Base-by-base conservation (phyloP, 2,113 vertebrate species). In the Pteronura brasiliensis region DNA sequence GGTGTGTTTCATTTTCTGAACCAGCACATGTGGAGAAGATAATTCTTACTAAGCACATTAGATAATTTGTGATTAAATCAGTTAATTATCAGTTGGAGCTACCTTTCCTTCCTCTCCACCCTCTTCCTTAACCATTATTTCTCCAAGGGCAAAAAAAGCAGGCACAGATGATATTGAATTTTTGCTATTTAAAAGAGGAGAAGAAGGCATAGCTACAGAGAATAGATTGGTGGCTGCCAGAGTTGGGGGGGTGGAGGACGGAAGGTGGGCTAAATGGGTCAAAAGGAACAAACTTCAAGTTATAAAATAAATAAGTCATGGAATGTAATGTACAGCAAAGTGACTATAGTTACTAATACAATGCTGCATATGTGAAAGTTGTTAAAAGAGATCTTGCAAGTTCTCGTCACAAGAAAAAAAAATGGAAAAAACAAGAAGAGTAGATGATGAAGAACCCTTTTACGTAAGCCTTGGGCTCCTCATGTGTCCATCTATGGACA, bases 71-170 rank as follows among this genome's bases (percentile, higher is more conserved):
- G 31, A 81, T 80, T 82, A 95, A 92, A 96, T 97, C 74, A 76
- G 90, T 86, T 77, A 49, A 74, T 20, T 95, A 4, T 95, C 36
- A 77, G 25, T 81, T 89, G 67, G 83, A 93, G 42, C 61, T 96
- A 96, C 90, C 82, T 96, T 97, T 80, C 67, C 83, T 97, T 97
- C 88, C 96, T 97, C 97, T 85, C 89, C 96, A 93, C 91, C 80
- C 96, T 97, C 83, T 98, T 97, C 76, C 84, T 92, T 80, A 77
- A 67, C 36, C n/a, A 29, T 71, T 90, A 86, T 87, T 96, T 96
- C 65, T 93, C 59, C 36, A 89, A 95, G 59, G 76, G 13, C 93
- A 74, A 89, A 39, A 39, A 80, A 47, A 25, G 25, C 47, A 93
- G 80, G 49, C 85, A 89, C 27, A 87, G 61, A 92, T 74, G 36